Base-by-base conservation (phyloP, 2,888 invertebrate genomes). In the Monopis laevigella region DNA sequence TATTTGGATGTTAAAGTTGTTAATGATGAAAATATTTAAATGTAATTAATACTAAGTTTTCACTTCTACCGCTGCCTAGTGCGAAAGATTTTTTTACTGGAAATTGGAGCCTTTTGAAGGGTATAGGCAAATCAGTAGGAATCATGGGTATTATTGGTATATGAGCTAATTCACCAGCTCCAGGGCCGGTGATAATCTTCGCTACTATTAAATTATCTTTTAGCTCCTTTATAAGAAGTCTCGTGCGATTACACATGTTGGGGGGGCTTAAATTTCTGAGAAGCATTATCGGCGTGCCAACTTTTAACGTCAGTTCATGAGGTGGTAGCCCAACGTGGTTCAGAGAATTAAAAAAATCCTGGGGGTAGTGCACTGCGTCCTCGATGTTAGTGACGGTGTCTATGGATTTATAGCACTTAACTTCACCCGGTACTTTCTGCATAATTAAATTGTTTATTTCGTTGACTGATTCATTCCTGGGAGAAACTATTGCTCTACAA, bases 361-460 rank as follows among this genome's bases (percentile, higher is more conserved):
- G 40, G 41, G 45, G 46, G 40, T 46, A 51, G 50, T 45, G 43
- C 13, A 50, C 45, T 26, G 43, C 47, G 41, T 50, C 47, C 43
- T 48, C 48, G 18, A 41, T 40, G 46, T 52, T 43, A 40, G 45
- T 46, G 19, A 51, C 49, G 24, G 40, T 48, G 45, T 54, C 50
- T 42, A 52, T 46, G 12, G 48, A 50, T 28, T 24, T 46, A 43
- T 50, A 50, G 39, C 26, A 43, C 18, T 24, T 41, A 7, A 29
- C 43, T 13, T 49, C 43, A 36, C 50, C 50, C 45, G 48, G 47
- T 40, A 51, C 45, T 46, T 48, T 47, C 44, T 6, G 3, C 4
- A 41, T 6, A 19, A 42, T 42, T 24, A 19, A 8, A 17, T 44
- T 30, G 28, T 51, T 50, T 7, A 49, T 48, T 27, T 43, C 46